Evolutionary conservation across 2,113 vertebrate species (phyloP).

Genomic region (Hydrochoerus hydrochaeris): DNA sequence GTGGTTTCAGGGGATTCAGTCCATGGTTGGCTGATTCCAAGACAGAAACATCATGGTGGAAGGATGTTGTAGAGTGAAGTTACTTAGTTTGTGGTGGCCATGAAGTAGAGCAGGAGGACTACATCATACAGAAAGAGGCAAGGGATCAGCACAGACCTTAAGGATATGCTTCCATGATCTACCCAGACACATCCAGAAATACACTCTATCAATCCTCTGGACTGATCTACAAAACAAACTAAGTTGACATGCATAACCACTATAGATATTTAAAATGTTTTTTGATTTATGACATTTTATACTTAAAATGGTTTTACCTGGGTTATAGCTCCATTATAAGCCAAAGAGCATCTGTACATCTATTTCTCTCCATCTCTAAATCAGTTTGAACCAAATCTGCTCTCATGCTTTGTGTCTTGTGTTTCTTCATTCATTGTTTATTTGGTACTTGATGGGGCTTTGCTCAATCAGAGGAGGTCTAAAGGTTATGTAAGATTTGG

Average conservation of each 20-base stretch:
- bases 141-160: not conserved
- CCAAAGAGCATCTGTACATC: not conserved
- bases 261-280: not conserved
- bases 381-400: not conserved
- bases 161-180: not conserved
- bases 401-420: not conserved
- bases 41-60: not conserved
- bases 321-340: not conserved
- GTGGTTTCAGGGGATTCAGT: not conserved
- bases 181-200: not conserved
- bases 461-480: not conserved
- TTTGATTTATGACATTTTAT: not conserved
- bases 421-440: not conserved
- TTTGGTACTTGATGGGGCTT: not conserved
- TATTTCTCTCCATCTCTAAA: not conserved
- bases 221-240: not conserved
- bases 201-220: not conserved
- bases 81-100: not conserved
- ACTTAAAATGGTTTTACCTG: not conserved
- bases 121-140: not conserved
- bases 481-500: not conserved
- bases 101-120: not conserved
- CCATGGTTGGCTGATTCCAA: not conserved
- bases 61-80: not conserved
- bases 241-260: too few species aligned